A percentile compares a stretch with the other conserved stretches of the same genome.
Evolutionary conservation across 2,797 vertebrate species (phyloP).

Genomic region (Cichlasoma orientale): DNA sequence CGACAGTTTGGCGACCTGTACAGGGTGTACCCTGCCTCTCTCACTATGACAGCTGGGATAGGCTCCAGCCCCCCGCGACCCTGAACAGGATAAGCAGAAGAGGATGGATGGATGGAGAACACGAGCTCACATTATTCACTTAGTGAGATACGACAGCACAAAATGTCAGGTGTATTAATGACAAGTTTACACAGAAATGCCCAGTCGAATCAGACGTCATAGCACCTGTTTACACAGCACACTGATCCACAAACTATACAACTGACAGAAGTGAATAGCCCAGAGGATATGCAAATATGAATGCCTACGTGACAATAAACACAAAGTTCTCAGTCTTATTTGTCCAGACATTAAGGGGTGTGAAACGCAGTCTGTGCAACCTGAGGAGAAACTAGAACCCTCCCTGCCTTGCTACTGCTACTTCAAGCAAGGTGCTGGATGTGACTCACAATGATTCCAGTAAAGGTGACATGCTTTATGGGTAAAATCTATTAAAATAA

Average conservation of each 20-base stretch:
- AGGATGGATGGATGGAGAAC: background rate
- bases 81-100: no score
- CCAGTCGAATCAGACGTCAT: background rate
- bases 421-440: background rate
- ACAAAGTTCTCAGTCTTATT: background rate
- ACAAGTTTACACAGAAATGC: background rate
- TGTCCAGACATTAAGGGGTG: background rate
- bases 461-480: background rate
- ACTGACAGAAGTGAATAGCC: background rate
- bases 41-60: no score
- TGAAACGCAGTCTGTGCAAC: background rate
- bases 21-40: no score
- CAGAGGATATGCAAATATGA: constrained; percentile 18
- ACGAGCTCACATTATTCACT: constrained; percentile 3
- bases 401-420: background rate
- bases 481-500: background rate
- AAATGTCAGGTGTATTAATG: constrained; percentile 26
- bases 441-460: background rate
- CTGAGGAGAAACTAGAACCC: background rate
- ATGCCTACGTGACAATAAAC: background rate
- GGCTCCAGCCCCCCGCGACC: no score
- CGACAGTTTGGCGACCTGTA: no score
- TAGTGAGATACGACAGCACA: background rate
- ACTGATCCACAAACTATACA: background rate
- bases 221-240: background rate